Conservation (phyloP, 2,888 invertebrate genomes). For the Eurois occulta region DNA sequence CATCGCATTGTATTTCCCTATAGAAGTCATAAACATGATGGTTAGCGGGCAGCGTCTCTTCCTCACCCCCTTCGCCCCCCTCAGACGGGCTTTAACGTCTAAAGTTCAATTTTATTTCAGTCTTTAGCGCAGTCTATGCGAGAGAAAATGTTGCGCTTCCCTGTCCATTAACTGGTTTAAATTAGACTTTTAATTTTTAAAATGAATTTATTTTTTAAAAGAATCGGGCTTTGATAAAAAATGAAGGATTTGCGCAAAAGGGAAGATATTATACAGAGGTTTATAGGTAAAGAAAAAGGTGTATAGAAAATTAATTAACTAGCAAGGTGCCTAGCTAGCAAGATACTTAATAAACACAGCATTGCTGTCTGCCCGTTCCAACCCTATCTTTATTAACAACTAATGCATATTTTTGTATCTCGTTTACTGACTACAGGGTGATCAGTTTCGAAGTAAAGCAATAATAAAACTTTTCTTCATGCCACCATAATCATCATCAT, state of each 20-base stretch:
- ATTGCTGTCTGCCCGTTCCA: neutral
- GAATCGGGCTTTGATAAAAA: conserved; percentile 51
- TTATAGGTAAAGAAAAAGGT: too few species aligned
- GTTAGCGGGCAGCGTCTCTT: conserved; percentile 76
- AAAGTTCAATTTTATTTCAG: conserved; percentile 84
- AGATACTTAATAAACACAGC: neutral
- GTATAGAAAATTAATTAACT: conserved; percentile 12
- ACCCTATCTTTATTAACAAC: neutral
- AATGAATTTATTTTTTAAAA: conserved; percentile 53
- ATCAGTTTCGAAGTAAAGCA: neutral
- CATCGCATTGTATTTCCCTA: conserved; percentile 88
- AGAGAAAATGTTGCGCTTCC: conserved; percentile 80
- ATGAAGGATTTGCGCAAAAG: neutral
- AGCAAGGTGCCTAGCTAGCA: neutral
- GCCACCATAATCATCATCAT: neutral
- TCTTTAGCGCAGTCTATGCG: conserved; percentile 67
- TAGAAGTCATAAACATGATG: conserved; percentile 89
- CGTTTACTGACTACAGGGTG: neutral
- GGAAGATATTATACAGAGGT: neutral
- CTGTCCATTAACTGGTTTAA: conserved; percentile 81
- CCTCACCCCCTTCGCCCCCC: conserved; percentile 53
- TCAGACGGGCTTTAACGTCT: conserved; percentile 64
- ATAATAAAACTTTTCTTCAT: neutral
- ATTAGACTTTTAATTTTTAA: conserved; percentile 82
- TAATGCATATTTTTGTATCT: neutral